Percentiles rank a stretch among this genome's conserved stretches.
These are phyloP conservation scores for Drosophila neutralis DNA, from an alignment of 2,888 invertebrate genomes.

Conservation along the genomic window DNA sequence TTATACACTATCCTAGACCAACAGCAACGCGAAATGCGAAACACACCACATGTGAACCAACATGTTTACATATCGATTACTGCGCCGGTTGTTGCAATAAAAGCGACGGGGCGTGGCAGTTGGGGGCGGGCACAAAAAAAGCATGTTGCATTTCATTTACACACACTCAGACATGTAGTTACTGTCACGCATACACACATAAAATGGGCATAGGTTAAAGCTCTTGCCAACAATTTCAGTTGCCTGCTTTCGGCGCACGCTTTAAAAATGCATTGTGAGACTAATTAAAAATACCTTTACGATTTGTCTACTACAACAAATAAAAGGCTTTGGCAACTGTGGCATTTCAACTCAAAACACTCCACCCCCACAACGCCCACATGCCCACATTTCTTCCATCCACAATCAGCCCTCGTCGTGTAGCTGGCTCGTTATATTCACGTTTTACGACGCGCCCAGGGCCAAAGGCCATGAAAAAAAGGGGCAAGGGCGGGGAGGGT, in stretches of 20 bases:
- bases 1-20: constrained; percentile 61
- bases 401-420: constrained; percentile 36
- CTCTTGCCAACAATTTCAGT: constrained; percentile 2
- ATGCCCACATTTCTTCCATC: background rate
- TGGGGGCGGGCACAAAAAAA: constrained; percentile 33
- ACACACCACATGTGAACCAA: constrained; percentile 41
- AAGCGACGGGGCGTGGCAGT: constrained; percentile 45
- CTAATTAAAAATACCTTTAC: constrained; percentile 73
- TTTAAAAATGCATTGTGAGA: constrained; percentile 55
- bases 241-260: constrained; percentile 22
- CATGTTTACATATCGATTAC: constrained; percentile 79
- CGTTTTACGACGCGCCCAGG: constrained; percentile 73
- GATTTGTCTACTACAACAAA: constrained; percentile 47
- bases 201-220: constrained; percentile 31
- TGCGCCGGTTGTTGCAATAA: constrained; percentile 58
- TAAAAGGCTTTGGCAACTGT: constrained; percentile 66
- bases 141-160: constrained; percentile 68
- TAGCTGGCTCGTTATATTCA: constrained; percentile 72
- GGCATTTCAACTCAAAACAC: constrained; percentile 29
- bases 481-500: constrained; percentile 1
- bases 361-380: background rate
- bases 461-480: constrained; percentile 43
- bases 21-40: constrained; percentile 6
- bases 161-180: constrained; percentile 6
- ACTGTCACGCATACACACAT: constrained; percentile 12